These are phyloP conservation scores for Narcine bancroftii DNA, from an alignment of 2,113 vertebrate genomes.

Conservation along the genomic window DNA sequence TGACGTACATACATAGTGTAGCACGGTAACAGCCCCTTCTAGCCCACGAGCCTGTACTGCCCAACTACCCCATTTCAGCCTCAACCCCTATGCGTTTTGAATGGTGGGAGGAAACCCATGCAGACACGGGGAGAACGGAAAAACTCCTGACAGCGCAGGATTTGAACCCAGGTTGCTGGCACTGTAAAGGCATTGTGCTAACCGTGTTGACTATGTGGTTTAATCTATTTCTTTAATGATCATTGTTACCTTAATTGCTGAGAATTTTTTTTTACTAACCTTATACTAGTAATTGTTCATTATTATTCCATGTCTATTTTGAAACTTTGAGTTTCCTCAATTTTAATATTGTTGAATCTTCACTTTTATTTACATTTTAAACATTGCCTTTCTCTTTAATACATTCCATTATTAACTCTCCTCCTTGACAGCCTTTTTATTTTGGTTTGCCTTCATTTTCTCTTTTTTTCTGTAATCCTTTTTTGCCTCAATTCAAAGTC, in stretches of 20 bases:
- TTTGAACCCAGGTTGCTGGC: no score
- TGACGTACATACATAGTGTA: no score
- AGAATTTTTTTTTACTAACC: background rate
- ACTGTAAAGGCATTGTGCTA: no score
- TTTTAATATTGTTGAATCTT: background rate
- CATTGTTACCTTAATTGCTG: background rate
- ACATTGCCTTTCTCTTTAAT: background rate
- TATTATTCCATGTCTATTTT: background rate
- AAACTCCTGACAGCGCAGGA: no score
- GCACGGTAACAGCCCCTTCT: no score
- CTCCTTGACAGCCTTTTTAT: background rate
- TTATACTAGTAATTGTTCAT: background rate
- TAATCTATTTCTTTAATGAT: background rate
- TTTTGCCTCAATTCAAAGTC: background rate
- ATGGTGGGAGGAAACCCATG: no score
- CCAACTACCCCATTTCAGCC: no score
- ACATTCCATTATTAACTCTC: background rate
- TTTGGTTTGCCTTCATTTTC: background rate
- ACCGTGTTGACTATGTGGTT: no score
- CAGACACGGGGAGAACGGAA: no score
- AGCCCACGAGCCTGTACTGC: no score
- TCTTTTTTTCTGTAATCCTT: background rate
- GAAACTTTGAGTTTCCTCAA: background rate
- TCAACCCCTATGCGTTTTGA: no score
- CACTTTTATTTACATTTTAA: background rate